These are phyloP conservation scores for Leptura quadrifasciata DNA, from an alignment of 2,888 invertebrate genomes.

Conservation along the genomic window DNA sequence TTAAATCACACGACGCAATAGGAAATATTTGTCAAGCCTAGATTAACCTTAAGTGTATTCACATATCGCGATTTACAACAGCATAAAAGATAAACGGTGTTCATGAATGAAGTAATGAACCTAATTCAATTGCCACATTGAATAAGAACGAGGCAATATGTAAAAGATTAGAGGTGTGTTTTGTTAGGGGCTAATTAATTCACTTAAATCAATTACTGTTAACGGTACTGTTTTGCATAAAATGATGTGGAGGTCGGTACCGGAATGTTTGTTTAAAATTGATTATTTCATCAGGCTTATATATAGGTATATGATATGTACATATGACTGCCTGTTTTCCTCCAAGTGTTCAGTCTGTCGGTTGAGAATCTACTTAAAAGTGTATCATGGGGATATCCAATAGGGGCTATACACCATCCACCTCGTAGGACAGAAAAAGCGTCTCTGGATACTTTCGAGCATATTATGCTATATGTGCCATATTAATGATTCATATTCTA, in stretches of 20 bases:
- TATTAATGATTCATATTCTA: too few species aligned
- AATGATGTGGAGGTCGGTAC: neutral
- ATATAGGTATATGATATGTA: too few species aligned
- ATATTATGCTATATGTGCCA: too few species aligned
- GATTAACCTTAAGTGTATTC: constrained; percentile 11
- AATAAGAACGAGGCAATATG: constrained; percentile 1
- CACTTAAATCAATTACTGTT: neutral
- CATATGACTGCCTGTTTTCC: too few species aligned
- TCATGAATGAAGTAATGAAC: constrained; percentile 4
- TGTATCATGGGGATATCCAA: too few species aligned
- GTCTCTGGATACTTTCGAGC: too few species aligned
- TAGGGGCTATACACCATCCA: too few species aligned
- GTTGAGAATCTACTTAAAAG: too few species aligned
- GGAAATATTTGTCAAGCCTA: constrained; percentile 20
- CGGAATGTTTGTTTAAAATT: neutral
- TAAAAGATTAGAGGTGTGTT: constrained; percentile 4
- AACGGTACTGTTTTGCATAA: neutral
- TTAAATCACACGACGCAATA: neutral
- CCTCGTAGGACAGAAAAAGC: too few species aligned
- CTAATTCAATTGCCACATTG: constrained; percentile 3
- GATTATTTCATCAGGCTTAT: neutral
- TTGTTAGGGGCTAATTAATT: constrained; percentile 7
- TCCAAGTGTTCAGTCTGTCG: too few species aligned
- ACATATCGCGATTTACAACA: neutral
- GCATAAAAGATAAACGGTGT: constrained; percentile 6